A percentile compares a stretch with the other conserved stretches of the same genome.
Conservation (phyloP, 2,797 vertebrate genomes). For the Sarcoramphus papa region DNA sequence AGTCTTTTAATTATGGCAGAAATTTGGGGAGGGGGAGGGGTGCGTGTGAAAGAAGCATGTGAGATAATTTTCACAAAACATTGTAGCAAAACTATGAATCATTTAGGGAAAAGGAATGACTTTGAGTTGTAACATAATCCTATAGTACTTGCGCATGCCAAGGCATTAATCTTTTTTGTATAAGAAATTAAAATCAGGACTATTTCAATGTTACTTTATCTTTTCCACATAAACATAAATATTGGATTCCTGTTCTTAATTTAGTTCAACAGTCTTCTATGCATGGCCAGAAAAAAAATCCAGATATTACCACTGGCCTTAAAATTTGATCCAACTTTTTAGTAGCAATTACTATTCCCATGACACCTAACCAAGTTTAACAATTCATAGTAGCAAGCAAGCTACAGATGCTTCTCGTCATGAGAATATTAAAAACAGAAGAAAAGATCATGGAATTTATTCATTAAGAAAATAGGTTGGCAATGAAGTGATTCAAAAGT, state of each 20-base stretch:
- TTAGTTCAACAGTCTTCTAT: background rate
- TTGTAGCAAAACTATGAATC: background rate
- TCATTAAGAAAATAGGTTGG: conserved; percentile 29
- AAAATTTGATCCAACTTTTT: conserved; percentile 55
- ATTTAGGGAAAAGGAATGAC: background rate
- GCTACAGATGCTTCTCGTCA: conserved; percentile 63
- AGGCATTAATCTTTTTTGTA: background rate
- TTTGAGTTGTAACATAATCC: background rate
- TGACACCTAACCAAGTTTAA: conserved; percentile 33
- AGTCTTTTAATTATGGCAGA: background rate
- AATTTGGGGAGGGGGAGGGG: background rate
- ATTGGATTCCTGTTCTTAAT: background rate
- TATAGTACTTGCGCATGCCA: background rate
- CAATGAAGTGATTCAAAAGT: background rate
- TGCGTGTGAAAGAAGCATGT: background rate
- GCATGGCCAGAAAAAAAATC: background rate
- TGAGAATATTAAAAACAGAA: conserved; percentile 32
- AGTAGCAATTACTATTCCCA: conserved; percentile 60
- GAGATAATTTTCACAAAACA: background rate
- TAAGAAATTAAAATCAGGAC: background rate
- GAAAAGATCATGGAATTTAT: conserved; percentile 41
- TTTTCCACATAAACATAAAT: background rate
- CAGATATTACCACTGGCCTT: conserved; percentile 56
- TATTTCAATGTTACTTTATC: background rate
- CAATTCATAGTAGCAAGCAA: conserved; percentile 46